Base-by-base conservation (phyloP, 2,888 invertebrate species). In the Empis stercorea region DNA sequence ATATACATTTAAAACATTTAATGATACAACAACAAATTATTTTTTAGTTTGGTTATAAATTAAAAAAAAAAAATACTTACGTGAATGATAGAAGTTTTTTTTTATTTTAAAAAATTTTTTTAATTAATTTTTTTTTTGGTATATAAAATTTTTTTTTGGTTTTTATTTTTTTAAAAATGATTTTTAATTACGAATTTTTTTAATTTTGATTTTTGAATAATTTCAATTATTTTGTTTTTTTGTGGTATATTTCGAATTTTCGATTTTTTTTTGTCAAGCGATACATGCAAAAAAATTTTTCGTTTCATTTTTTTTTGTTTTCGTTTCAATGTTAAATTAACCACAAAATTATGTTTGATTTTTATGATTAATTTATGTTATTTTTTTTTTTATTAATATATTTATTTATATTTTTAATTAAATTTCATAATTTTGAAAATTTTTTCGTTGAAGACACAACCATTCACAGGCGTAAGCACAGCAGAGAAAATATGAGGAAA, bases 401-500 rank as follows among this genome's bases (percentile, higher is more conserved):
- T 37, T 44, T 37, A 30, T 44, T 38, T 37, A 30, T 39, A n/a
- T 38, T 43, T 44, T 38, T 44, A n/a, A n/a, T n/a, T n/a, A 30
- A 4, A 36, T 44, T 37, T 27, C n/a, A 27, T 44, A 23, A 15
- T 34, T 44, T 44, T 44, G 6, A 11, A 17, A 40, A 40, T 75
- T 78, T 42, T 44, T 49, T 53, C 79, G 79, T 79, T 78, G 77
- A 76, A 79, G 79, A 79, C 78, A 80, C 80, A 81, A 81, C 81
- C 81, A 81, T 79, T 80, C 80, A 81, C 80, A 80, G 80, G 76
- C 80, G 75, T 72, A 83, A 83, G 81, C 82, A 82, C 81, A 82
- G 81, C 81, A 80, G 80, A 81, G 79, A 79, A 81, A 76, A 77
- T 75, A 78, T 54, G 75, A 78, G 78, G 72, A 71, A 63, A 80